Conservation (phyloP, 2,113 vertebrate species). For the Enhydra lutris region DNA sequence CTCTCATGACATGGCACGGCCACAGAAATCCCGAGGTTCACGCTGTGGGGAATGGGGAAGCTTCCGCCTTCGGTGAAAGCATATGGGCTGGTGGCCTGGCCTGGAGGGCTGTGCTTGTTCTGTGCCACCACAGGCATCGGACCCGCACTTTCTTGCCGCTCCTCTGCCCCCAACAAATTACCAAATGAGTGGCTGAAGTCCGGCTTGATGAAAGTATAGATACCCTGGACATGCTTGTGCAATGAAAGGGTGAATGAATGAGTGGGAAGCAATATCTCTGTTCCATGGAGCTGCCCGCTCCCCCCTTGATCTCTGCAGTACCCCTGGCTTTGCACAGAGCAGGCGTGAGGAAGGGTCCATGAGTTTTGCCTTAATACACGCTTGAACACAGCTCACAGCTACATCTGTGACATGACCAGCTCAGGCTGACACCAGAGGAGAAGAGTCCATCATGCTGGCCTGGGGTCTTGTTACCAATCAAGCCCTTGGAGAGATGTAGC, state of each 20-base stretch:
- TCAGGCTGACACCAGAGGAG: not conserved
- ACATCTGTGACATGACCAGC: not conserved
- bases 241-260: not conserved
- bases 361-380: accelerated
- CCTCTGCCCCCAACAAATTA: not conserved
- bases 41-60: not conserved
- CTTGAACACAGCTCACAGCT: not conserved
- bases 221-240: not conserved
- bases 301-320: not conserved
- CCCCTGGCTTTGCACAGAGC: not conserved
- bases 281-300: not conserved
- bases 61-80: not conserved
- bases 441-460: not conserved
- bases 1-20: not conserved
- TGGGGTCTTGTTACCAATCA: not conserved
- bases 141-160: too few relatives aligned
- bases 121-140: not conserved
- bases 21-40: not conserved
- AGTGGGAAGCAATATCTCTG: not conserved
- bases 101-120: not conserved
- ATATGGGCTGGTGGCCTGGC: accelerated
- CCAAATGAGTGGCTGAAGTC: too few relatives aligned
- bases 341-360: not conserved
- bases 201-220: not conserved
- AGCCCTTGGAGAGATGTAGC: not conserved